Conservation (phyloP, 2,888 invertebrate genomes). For the Nemotelus pantherinus region DNA sequence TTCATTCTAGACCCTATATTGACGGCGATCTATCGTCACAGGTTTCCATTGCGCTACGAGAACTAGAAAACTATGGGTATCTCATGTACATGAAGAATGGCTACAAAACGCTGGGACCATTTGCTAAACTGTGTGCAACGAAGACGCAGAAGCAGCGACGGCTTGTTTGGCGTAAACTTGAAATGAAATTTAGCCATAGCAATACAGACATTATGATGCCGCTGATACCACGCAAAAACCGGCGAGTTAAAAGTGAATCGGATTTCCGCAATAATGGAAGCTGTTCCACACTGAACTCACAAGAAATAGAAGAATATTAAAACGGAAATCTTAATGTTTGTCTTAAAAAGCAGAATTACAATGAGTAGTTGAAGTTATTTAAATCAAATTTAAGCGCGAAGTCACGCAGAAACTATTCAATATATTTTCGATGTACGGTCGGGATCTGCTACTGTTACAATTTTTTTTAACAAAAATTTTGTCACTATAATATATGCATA, state of each 20-base stretch:
- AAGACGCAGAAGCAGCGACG: conserved; percentile 58
- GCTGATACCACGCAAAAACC: conserved; percentile 29
- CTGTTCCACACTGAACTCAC: conserved; percentile 32
- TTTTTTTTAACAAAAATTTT: too few relatives aligned
- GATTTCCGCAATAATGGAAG: conserved; percentile 35
- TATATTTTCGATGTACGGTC: too few relatives aligned
- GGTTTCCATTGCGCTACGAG: conserved; percentile 59
- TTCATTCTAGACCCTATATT: conserved; percentile 56
- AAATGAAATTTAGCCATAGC: conserved; percentile 45
- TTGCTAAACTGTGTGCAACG: conserved; percentile 59
- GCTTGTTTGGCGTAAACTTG: conserved; percentile 55
- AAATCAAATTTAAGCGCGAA: too few relatives aligned
- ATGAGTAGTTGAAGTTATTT: too few relatives aligned
- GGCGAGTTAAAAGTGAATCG: conserved; percentile 38
- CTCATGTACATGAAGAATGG: conserved; percentile 57
- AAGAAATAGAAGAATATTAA: conserved; percentile 34
- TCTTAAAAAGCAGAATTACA: too few relatives aligned
- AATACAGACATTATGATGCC: conserved; percentile 44
- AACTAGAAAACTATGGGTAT: conserved; percentile 58
- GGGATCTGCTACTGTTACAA: too few relatives aligned
- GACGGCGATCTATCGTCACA: conserved; percentile 61
- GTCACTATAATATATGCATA: too few relatives aligned
- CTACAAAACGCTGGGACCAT: conserved; percentile 62
- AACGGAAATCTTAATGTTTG: not conserved
- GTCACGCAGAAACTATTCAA: too few relatives aligned